A percentile compares a stretch with the other conserved stretches of the same genome.
These are phyloP conservation scores for Leptinotarsa juncta DNA, from an alignment of 2,888 invertebrate genomes.

Conservation along the genomic window DNA sequence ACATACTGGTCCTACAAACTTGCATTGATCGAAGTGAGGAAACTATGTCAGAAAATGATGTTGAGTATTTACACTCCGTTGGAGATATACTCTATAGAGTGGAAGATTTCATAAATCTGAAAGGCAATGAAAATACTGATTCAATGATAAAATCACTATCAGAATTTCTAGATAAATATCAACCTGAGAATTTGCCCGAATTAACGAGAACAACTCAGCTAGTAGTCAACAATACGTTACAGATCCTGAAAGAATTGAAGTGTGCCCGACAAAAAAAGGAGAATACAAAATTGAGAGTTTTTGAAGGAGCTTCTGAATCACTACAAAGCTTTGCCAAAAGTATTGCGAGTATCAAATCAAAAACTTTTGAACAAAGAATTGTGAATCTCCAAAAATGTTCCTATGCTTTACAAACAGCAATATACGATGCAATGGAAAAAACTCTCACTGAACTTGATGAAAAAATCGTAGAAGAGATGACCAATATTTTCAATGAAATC, in stretches of 20 bases:
- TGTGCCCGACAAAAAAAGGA: slow-evolving; percentile 46
- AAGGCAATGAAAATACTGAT: slow-evolving; percentile 34
- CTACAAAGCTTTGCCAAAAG: slow-evolving; percentile 57
- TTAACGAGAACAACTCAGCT: slow-evolving; percentile 47
- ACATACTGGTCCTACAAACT: slow-evolving; percentile 42
- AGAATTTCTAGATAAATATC: slow-evolving; percentile 43
- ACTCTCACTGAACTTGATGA: slow-evolving; percentile 53
- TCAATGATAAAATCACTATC: slow-evolving; percentile 39
- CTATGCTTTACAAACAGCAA: slow-evolving; percentile 58
- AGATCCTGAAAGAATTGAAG: slow-evolving; percentile 49
- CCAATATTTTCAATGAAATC: slow-evolving; percentile 52
- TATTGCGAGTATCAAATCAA: slow-evolving; percentile 58
- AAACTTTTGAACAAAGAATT: slow-evolving; percentile 52
- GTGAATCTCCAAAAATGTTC: slow-evolving; percentile 58
- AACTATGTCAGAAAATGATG: slow-evolving; percentile 39
- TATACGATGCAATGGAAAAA: slow-evolving; percentile 59
- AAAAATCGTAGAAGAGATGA: slow-evolving; percentile 52
- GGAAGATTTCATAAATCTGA: slow-evolving; percentile 38
- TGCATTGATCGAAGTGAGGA: slow-evolving; percentile 35
- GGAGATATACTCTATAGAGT: slow-evolving; percentile 33
- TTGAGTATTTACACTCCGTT: slow-evolving; percentile 39
- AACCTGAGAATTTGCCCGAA: slow-evolving; percentile 36
- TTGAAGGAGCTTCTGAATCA: slow-evolving; percentile 55
- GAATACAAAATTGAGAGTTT: slow-evolving; percentile 51
- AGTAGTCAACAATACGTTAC: slow-evolving; percentile 47